Evolutionary conservation across 1,140 invertebrate genomes (phyloP), one percentile per base, ranked within the genome.

Genomic region (Bactericera cockerelli): DNA sequence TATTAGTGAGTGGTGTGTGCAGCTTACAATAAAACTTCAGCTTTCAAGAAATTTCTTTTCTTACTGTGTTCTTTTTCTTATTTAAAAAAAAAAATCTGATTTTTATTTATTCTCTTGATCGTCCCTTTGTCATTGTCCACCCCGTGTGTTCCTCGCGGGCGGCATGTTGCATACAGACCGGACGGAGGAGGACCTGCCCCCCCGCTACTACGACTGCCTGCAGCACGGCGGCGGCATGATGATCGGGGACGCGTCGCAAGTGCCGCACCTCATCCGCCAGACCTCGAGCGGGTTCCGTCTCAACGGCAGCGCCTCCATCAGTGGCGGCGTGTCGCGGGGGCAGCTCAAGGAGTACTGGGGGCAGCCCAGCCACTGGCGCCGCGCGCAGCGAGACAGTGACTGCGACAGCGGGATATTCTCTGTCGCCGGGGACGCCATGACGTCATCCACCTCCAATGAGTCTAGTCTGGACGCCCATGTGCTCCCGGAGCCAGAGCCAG

Each of bases 361-460:
- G 42, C n/a, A 49, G 4, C 19, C 42, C n/a, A 49, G n/a, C 22
- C n/a, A 22, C 3, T 49, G 4, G 3, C 22, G n/a, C 6, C 42
- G 42, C 6, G 3, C 6, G 6, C n/a, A 22, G 3, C 42, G 42
- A 3, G 42, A 49, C 42, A 49, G 42, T 49, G 42, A 49, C 22
- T 49, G 42, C 22, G 42, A 49, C 22, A 49, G 42, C 22, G 42
- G 42, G 4, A 49, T 49, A 49, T 49, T 49, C 22, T 49, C 42
- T n/a, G 42, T 49, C 3, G 42, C 42, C 19, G 42, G 42, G 4
- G 42, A 49, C 42, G n/a, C 22, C 6, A 49, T 49, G 42, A 49
- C 42, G 22, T 49, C 42, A 19, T 49, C 42, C 3, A 19, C 42
- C 4, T 49, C 42, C 4, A 49, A 49, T 49, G 42, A 49, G 4